Percentiles rank a stretch among this genome's conserved stretches.
Conservation (phyloP, 2,888 invertebrate species). For the Nesidiocoris tenuis region DNA sequence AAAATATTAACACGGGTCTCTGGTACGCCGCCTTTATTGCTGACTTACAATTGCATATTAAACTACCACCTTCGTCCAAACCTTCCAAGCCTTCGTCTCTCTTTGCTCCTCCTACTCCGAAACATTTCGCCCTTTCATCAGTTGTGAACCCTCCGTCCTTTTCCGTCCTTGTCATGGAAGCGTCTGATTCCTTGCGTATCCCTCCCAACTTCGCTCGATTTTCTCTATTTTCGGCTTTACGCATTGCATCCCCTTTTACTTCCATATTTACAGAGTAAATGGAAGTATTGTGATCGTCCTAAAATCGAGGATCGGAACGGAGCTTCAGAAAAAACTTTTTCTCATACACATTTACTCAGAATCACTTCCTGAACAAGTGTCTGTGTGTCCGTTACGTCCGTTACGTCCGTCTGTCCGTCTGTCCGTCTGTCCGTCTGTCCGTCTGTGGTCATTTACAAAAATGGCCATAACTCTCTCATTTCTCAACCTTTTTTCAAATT, state of each 20-base stretch:
- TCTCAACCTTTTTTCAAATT: too few species aligned
- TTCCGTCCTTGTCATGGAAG: background rate
- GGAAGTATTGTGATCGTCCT: too few species aligned
- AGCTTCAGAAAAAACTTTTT: too few species aligned
- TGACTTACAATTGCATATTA: slow-evolving; percentile 44
- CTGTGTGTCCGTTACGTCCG: too few species aligned
- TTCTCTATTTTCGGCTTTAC: background rate
- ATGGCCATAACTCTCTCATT: too few species aligned
- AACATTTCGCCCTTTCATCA: background rate
- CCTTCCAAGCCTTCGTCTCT: background rate
- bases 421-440: too few species aligned
- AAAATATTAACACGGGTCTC: slow-evolving; percentile 44
- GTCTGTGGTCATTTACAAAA: too few species aligned
- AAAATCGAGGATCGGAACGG: too few species aligned
- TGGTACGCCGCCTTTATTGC: slow-evolving; percentile 42
- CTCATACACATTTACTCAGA: too few species aligned
- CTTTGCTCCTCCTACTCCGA: background rate
- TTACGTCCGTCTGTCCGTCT: too few species aligned
- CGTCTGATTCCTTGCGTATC: background rate
- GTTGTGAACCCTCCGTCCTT: background rate
- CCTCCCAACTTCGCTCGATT: background rate
- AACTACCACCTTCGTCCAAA: slow-evolving; percentile 35
- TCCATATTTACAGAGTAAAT: too few species aligned
- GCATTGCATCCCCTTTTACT: background rate
- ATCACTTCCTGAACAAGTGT: too few species aligned